Percentiles rank a stretch among this genome's conserved stretches.
Conservation (phyloP, 1,140 invertebrate species). For the Drosophila willistoni region DNA sequence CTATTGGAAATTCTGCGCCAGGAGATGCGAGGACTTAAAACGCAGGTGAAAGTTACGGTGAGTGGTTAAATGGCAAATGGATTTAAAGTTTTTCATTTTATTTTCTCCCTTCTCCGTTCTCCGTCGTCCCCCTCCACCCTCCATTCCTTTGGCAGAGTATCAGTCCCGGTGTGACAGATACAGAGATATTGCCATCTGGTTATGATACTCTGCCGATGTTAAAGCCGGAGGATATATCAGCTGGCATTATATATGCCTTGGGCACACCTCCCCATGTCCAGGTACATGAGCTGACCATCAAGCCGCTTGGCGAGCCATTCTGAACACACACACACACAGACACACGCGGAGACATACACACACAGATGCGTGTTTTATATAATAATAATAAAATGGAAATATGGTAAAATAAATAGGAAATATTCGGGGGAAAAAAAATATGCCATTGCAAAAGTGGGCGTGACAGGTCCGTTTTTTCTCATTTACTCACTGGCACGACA, state of each 20-base stretch:
- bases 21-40: constrained; percentile 84
- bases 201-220: constrained; percentile 57
- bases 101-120: not conserved
- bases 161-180: constrained; percentile 86
- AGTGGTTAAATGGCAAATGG: constrained; percentile 33
- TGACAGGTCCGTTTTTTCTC: constrained; percentile 1
- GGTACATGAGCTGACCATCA: constrained; percentile 83
- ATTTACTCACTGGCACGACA: constrained; percentile 6
- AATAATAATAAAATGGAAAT: not conserved
- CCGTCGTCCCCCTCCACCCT: too few relatives aligned
- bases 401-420: constrained; percentile 20
- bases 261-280: constrained; percentile 86
- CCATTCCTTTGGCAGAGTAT: constrained; percentile 73
- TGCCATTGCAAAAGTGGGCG: constrained; percentile 23
- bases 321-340: constrained; percentile 17
- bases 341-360: too few relatives aligned
- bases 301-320: constrained; percentile 73
- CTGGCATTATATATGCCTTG: constrained; percentile 85
- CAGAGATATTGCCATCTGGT: constrained; percentile 83
- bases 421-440: not conserved
- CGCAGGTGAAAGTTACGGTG: constrained; percentile 86
- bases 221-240: constrained; percentile 84
- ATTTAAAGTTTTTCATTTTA: not conserved
- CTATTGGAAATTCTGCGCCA: constrained; percentile 85
- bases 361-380: not conserved